Conservation (phyloP, 2,888 invertebrate genomes). For the Sturmia bella region DNA sequence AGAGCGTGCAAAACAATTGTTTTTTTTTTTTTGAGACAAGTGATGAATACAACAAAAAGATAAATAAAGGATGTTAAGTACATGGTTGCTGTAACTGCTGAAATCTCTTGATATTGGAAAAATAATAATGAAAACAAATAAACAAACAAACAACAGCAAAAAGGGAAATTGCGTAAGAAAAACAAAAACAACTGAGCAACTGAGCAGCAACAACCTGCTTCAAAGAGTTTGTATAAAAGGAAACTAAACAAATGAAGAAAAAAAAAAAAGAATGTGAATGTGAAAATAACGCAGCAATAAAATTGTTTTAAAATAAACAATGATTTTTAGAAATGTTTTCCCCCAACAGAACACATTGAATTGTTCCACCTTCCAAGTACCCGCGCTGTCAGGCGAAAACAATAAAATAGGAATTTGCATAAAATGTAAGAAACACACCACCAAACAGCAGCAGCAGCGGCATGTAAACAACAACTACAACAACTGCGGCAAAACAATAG, state of each 20-base stretch:
- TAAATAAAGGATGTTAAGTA: conserved; percentile 35
- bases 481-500: conserved; percentile 10
- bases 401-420: conserved; percentile 30
- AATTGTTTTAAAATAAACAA: conserved; percentile 39
- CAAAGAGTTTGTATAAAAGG: conserved; percentile 33
- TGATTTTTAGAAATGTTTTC: not conserved
- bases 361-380: not conserved
- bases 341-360: not conserved
- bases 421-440: conserved; percentile 40
- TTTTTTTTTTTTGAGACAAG: not conserved
- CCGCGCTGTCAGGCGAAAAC: conserved; percentile 29
- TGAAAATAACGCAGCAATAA: conserved; percentile 30
- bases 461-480: not conserved
- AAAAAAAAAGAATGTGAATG: conserved; percentile 6
- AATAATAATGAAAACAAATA: not conserved
- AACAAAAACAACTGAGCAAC: conserved; percentile 55
- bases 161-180: conserved; percentile 34
- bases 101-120: conserved; percentile 25
- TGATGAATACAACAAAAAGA: conserved; percentile 46
- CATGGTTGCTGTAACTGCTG: conserved; percentile 19
- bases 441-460: conserved; percentile 27
- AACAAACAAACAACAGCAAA: not conserved
- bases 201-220: conserved; percentile 47
- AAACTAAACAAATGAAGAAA: not conserved
- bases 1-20: not conserved